Evolutionary conservation across 2,113 vertebrate genomes (phyloP).

Genomic region (Prunella himalayana): DNA sequence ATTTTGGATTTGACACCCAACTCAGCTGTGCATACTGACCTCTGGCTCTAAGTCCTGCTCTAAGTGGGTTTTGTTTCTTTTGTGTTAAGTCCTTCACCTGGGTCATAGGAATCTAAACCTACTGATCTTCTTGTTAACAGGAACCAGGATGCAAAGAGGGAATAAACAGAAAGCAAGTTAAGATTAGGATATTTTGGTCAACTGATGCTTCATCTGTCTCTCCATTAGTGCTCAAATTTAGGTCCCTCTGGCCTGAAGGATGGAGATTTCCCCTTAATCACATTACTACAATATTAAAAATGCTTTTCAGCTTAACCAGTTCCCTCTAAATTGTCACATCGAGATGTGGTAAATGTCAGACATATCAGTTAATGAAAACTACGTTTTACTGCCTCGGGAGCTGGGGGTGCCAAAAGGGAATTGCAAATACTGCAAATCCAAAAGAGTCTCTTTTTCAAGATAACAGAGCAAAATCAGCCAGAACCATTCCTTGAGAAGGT

Average conservation of each 20-base stretch:
- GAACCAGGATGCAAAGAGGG: background rate
- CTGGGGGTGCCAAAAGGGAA: background rate
- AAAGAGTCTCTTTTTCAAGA: background rate
- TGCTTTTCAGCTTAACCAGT: constrained; percentile 47
- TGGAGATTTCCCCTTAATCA: constrained; percentile 41
- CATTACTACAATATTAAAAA: constrained; percentile 65
- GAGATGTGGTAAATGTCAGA: constrained; percentile 74
- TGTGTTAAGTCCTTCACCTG: background rate
- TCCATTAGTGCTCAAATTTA: constrained; percentile 32
- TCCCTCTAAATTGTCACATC: constrained; percentile 69
- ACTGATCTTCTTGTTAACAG: background rate
- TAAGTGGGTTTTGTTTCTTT: background rate
- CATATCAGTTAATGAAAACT: constrained; percentile 66
- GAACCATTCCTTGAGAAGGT: background rate
- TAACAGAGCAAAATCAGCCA: background rate
- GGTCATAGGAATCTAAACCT: background rate
- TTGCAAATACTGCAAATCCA: background rate
- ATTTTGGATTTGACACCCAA: background rate
- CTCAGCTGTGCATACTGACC: fast-evolving
- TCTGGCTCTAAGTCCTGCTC: background rate
- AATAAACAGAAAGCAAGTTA: background rate
- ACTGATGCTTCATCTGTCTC: background rate
- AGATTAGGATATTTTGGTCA: background rate
- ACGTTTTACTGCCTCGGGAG: constrained; percentile 34
- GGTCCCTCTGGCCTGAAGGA: background rate